phyloP scores from a whole-genome alignment of 2,888 invertebrate genomes.

The Digitonthophagus gazella region DNA sequence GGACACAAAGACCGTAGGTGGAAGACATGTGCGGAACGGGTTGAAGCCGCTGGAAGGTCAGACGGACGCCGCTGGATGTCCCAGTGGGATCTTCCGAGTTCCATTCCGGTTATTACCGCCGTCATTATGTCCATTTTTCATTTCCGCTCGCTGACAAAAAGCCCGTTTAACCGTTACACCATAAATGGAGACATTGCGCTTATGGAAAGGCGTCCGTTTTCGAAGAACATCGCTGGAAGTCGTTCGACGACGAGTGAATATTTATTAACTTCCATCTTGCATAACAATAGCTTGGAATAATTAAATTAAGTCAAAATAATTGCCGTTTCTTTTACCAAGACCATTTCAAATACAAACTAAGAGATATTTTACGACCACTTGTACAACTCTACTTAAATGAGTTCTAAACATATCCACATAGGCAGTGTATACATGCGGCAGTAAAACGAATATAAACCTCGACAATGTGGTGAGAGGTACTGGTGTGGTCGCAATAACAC shows the following conservation, averaged over 20 bases:
- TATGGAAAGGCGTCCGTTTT: no score
- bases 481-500: no score
- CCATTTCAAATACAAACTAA: no score
- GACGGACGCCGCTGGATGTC: not conserved
- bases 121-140: constrained; percentile 23
- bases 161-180: not conserved
- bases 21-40: not conserved
- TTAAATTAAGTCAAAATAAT: no score
- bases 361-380: not conserved
- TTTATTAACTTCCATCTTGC: no score
- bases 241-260: no score
- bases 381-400: not conserved
- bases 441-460: no score
- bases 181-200: not conserved
- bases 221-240: no score
- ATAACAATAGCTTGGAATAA: no score
- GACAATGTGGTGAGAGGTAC: no score
- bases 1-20: not conserved
- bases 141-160: constrained; percentile 2
- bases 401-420: not conserved
- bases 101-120: constrained; percentile 18
- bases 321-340: no score
- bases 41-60: not conserved
- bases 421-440: no score
- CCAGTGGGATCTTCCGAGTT: not conserved